Conservation (phyloP, 2,888 invertebrate genomes). For the Icerya purchasi region DNA sequence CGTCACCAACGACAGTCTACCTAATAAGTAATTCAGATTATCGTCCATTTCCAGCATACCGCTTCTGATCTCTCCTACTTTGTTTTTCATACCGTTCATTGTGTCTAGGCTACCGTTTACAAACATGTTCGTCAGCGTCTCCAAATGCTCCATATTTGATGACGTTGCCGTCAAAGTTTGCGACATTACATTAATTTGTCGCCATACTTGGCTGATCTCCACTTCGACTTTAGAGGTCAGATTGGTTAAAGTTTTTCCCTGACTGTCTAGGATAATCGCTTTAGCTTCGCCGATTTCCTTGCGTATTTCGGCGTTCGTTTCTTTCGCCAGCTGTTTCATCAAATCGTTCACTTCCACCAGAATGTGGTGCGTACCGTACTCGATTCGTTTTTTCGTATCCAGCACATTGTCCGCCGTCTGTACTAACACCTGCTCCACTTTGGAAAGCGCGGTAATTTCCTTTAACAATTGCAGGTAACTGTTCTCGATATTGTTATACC, state of each 20-base stretch:
- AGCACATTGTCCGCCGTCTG: slow-evolving; percentile 66
- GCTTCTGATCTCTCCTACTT: slow-evolving; percentile 44
- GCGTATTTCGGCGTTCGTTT: slow-evolving; percentile 41
- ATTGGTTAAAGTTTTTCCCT: slow-evolving; percentile 47
- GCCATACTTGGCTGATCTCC: slow-evolving; percentile 69
- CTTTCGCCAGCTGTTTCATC: slow-evolving; percentile 37
- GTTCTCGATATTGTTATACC: slow-evolving; percentile 34
- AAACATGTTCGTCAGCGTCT: slow-evolving; percentile 54
- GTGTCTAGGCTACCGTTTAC: slow-evolving; percentile 54
- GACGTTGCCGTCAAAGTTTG: slow-evolving; percentile 57
- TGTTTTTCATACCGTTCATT: slow-evolving; percentile 32
- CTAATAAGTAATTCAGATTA: slow-evolving; percentile 61
- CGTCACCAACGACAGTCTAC: slow-evolving; percentile 53
- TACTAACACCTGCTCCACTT: slow-evolving; percentile 53
- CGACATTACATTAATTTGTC: slow-evolving; percentile 74
- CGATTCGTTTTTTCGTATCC: slow-evolving; percentile 61
- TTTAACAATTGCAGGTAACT: slow-evolving; percentile 30
- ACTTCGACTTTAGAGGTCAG: slow-evolving; percentile 52
- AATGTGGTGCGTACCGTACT: slow-evolving; percentile 65
- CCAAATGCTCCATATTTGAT: slow-evolving; percentile 47
- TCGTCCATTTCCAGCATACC: slow-evolving; percentile 57
- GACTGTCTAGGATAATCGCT: slow-evolving; percentile 43
- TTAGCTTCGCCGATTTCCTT: slow-evolving; percentile 49
- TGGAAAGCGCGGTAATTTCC: slow-evolving; percentile 36
- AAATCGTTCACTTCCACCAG: slow-evolving; percentile 49